These are phyloP conservation scores for Chironex yamaguchii DNA, from an alignment of 30 jellyfish, hydroid and myxozoan genomes.

Conservation along the genomic window DNA sequence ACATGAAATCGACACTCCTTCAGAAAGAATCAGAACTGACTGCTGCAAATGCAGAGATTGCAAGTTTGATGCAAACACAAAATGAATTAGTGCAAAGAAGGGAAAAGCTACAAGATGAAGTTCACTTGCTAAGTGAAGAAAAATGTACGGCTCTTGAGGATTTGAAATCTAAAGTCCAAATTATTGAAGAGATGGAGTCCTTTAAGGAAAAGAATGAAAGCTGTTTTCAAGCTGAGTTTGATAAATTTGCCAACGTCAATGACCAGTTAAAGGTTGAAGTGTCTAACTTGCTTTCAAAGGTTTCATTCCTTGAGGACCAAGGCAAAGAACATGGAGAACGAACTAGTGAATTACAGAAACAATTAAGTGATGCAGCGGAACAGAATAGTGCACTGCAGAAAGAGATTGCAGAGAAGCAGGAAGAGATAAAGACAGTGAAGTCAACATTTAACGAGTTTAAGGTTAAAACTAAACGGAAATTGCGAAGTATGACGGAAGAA, in stretches of 20 bases:
- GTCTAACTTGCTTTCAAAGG: constrained; percentile 18
- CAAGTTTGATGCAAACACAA: too few relatives aligned
- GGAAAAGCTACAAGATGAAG: too few relatives aligned
- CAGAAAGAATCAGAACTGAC: too few relatives aligned
- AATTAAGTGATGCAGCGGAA: constrained; percentile 16
- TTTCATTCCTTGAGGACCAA: constrained; percentile 1
- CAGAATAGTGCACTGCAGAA: constrained; percentile 1
- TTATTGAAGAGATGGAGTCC: neutral
- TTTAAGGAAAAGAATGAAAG: constrained; percentile 42
- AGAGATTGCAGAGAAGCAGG: constrained; percentile 38
- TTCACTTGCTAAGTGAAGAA: too few relatives aligned
- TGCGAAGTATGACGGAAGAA: neutral
- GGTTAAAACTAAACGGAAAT: neutral
- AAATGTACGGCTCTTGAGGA: too few relatives aligned
- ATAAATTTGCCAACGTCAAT: too few relatives aligned
- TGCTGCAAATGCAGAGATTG: too few relatives aligned
- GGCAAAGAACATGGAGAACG: neutral
- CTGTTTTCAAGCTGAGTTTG: constrained; percentile 8
- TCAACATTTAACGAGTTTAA: neutral
- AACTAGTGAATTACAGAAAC: neutral
- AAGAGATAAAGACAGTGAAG: constrained; percentile 30
- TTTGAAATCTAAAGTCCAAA: constrained; percentile 34
- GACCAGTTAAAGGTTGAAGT: too few relatives aligned
- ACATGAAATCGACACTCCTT: too few relatives aligned
- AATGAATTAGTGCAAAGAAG: too few relatives aligned